phyloP scores from a whole-genome alignment of 2,113 vertebrate species.

The Kobus ellipsiprymnus region DNA sequence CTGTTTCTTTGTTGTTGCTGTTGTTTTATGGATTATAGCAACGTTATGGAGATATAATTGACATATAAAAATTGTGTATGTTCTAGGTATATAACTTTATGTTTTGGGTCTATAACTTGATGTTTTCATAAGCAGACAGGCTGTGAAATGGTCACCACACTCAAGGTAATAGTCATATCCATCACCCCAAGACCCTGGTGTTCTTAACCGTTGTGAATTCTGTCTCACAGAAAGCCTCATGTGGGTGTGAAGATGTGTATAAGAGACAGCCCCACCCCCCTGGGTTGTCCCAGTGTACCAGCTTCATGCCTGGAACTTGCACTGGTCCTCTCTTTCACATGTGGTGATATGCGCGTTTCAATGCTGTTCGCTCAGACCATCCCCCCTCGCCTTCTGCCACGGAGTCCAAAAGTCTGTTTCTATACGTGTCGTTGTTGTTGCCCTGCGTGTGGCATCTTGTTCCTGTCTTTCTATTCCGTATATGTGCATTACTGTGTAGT shows the following conservation, averaged over 20 bases:
- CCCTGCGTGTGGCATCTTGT: neutral
- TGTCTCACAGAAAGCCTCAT: neutral
- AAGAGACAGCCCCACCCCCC: no score
- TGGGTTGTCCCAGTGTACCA: no score
- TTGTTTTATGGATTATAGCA: neutral
- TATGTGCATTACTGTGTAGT: accelerated
- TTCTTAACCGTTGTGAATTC: neutral
- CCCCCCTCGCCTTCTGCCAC: neutral
- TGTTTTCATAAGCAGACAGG: neutral
- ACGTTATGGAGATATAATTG: neutral
- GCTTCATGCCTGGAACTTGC: accelerated
- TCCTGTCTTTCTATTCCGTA: neutral
- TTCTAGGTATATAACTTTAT: neutral
- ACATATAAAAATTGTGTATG: neutral
- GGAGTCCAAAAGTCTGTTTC: neutral
- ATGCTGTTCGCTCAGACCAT: neutral
- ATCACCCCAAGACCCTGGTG: neutral
- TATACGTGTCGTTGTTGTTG: neutral
- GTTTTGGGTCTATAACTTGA: no score
- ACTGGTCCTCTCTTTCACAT: accelerated
- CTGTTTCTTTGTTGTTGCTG: no score
- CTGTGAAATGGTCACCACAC: neutral
- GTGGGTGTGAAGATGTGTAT: neutral
- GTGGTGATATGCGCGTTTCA: accelerated
- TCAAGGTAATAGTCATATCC: neutral